Percentiles rank a stretch among this genome's conserved stretches.
phyloP scores from a whole-genome alignment of 1,140 invertebrate genomes.

The Planococcus citri region DNA sequence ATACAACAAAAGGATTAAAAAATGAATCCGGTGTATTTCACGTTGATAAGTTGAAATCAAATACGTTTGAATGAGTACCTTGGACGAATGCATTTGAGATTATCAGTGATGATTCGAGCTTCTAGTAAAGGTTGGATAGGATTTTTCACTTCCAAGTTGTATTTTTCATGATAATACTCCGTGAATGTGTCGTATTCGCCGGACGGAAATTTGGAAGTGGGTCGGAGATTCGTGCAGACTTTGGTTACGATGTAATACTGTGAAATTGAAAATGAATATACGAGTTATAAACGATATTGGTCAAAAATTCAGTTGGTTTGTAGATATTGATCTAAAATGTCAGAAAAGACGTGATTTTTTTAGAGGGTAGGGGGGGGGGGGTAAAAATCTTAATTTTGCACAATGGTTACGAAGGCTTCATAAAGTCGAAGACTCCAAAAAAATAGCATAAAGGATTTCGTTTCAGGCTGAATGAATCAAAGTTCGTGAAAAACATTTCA shows the following conservation, averaged over 20 bases:
- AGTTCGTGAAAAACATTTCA: no score
- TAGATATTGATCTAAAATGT: no score
- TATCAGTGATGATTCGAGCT: slow-evolving; percentile 33
- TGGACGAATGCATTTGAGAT: neutral
- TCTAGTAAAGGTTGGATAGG: slow-evolving; percentile 75
- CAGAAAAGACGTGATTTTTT: no score
- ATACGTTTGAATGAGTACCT: neutral
- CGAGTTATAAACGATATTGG: no score
- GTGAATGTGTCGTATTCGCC: slow-evolving; percentile 57
- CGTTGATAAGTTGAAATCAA: no score
- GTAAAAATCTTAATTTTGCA: no score
- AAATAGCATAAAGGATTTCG: no score
- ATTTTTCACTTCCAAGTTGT: slow-evolving; percentile 42
- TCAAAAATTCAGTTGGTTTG: no score
- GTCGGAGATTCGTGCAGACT: slow-evolving; percentile 64
- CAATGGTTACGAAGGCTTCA: no score
- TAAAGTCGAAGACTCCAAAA: no score
- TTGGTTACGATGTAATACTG: slow-evolving; percentile 69
- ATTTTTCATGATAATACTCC: slow-evolving; percentile 72
- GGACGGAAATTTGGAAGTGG: slow-evolving; percentile 67
- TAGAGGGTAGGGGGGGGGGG: no score
- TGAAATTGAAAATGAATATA: neutral
- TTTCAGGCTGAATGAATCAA: no score
- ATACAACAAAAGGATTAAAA: neutral
- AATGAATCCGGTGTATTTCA: neutral